These are phyloP conservation scores for Amphiduros pacificus DNA, from an alignment of 2,888 invertebrate species.

Conservation along the genomic window DNA sequence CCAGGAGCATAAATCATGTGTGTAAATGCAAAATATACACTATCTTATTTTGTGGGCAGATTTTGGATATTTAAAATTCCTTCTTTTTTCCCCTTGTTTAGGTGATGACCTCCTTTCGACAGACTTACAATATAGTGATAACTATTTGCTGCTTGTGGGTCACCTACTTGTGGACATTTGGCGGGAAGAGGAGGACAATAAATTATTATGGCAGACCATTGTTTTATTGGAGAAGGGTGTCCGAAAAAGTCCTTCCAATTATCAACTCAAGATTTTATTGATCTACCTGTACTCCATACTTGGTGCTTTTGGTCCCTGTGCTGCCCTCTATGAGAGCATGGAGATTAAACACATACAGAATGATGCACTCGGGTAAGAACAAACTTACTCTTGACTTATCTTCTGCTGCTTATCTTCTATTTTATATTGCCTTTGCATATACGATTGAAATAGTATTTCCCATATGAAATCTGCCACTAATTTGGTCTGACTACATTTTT, in stretches of 20 bases:
- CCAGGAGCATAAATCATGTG: no score
- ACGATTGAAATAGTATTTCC: background rate
- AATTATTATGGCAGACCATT: conserved; percentile 60
- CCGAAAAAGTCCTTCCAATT: conserved; percentile 81
- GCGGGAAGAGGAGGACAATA: conserved; percentile 55
- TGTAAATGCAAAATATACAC: no score
- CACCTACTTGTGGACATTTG: conserved; percentile 69
- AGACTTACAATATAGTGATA: conserved; percentile 67
- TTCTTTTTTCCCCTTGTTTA: conserved; percentile 16
- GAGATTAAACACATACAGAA: conserved; percentile 93
- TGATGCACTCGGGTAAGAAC: conserved; percentile 84
- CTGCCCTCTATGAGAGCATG: conserved; percentile 74
- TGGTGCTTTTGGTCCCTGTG: conserved; percentile 77
- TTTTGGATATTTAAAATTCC: no score
- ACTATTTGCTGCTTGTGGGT: conserved; percentile 78
- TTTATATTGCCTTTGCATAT: background rate
- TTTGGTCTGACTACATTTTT: background rate
- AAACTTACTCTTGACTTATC: background rate
- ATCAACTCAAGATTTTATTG: conserved; percentile 83
- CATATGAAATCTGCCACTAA: background rate
- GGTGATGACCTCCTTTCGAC: conserved; percentile 54
- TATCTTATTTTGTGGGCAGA: no score
- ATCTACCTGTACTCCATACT: conserved; percentile 76
- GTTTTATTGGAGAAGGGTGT: conserved; percentile 75
- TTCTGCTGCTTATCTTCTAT: background rate